Percentiles rank a stretch among this genome's conserved stretches.
Evolutionary conservation across 2,797 vertebrate species (phyloP).

Genomic region (Oryzias sinensis): DNA sequence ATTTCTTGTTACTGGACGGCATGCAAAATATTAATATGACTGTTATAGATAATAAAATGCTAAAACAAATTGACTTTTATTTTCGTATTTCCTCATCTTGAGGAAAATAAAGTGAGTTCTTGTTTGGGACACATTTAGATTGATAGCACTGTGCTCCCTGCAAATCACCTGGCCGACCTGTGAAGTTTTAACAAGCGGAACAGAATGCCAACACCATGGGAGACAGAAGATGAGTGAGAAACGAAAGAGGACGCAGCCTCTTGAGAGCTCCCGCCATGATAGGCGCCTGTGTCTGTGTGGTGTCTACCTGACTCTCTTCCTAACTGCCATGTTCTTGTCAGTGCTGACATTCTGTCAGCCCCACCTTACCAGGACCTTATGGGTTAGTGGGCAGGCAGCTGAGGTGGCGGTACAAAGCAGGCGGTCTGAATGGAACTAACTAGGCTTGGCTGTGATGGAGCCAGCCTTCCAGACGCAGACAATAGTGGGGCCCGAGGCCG

Average conservation of each 20-base stretch:
- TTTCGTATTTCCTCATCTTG: constrained; percentile 22
- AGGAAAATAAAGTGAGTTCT: constrained; percentile 8
- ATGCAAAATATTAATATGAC: constrained; percentile 12
- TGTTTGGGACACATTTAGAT: constrained; percentile 22
- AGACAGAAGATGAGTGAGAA: constrained; percentile 65
- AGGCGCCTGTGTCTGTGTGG: constrained; percentile 66
- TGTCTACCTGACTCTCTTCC: constrained; percentile 68
- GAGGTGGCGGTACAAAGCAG: constrained; percentile 68
- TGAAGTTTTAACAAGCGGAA: constrained; percentile 51
- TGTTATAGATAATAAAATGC: constrained; percentile 9
- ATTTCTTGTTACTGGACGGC: constrained; percentile 4
- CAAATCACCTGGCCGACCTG: constrained; percentile 38
- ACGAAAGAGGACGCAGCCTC: constrained; percentile 59
- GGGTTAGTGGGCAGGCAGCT: constrained; percentile 59
- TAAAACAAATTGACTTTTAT: no score
- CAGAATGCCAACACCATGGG: constrained; percentile 57
- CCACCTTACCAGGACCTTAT: constrained; percentile 66
- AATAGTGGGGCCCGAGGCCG: constrained; percentile 79
- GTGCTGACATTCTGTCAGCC: constrained; percentile 71
- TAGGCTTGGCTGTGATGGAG: constrained; percentile 73
- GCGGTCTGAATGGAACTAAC: constrained; percentile 73
- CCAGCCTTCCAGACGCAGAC: constrained; percentile 76
- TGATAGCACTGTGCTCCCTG: constrained; percentile 26
- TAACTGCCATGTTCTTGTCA: constrained; percentile 66
- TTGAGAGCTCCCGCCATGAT: constrained; percentile 63